These are phyloP conservation scores for Menura novaehollandiae DNA, from an alignment of 2,113 vertebrate genomes.

Conservation along the genomic window DNA sequence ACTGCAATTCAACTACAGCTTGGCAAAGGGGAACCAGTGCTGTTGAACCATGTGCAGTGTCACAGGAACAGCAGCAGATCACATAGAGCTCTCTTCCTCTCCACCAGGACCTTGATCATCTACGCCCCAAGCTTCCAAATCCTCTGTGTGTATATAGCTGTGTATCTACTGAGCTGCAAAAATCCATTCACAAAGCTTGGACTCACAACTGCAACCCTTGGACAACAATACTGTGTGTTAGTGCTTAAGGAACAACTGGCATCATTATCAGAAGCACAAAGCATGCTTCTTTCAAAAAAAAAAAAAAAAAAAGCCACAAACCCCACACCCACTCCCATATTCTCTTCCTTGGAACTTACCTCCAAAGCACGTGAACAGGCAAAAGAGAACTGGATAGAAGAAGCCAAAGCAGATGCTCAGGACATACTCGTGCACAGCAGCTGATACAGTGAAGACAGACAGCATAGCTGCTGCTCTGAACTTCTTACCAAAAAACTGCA, in stretches of 20 bases:
- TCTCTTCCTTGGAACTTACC: conserved; percentile 77
- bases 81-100: background rate
- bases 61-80: background rate
- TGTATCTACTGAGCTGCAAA: background rate
- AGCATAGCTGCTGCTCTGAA: conserved; percentile 87
- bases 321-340: background rate
- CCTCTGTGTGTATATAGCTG: too few species aligned
- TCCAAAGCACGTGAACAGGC: conserved; percentile 92
- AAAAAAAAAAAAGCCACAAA: background rate
- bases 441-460: conserved; percentile 87
- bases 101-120: background rate
- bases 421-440: conserved; percentile 89
- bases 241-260: background rate
- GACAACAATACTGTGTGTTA: background rate
- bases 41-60: background rate
- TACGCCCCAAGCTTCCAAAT: background rate
- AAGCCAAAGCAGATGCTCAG: conserved; percentile 87
- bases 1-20: background rate
- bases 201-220: background rate
- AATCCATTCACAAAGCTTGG: background rate
- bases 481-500: conserved; percentile 86
- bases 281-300: background rate
- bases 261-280: background rate
- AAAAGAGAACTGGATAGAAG: conserved; percentile 95
- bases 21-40: background rate